Evolutionary conservation across 2,888 invertebrate species (phyloP), one percentile per base, ranked within the genome.

Genomic region (Microplitis manilae): DNA sequence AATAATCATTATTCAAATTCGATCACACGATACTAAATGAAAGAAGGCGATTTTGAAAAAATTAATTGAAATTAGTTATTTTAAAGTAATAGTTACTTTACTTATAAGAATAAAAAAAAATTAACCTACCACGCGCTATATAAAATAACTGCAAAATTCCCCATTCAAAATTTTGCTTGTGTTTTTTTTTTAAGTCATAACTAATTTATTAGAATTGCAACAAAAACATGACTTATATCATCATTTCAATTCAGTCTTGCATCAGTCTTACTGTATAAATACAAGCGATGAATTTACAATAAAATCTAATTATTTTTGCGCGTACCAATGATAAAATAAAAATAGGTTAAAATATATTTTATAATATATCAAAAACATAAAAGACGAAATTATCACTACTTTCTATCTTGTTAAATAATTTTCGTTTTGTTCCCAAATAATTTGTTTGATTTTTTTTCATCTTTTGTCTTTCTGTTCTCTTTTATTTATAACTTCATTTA

Each of bases 261-360:
- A 78, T 83, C 83, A 83, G 83, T 83, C 83, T 83, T 83, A 83
- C 79, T 77, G 80, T 80, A 69, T 77, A 75, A 78, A 79, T 82
- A 75, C 73, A 81, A 80, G 74, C 70, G 65, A 65, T 30, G 13
- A n/a, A 20, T 64, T n/a, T 17, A 50, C 64, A 65, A 71, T 76
- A 73, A 75, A 74, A 68, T 61, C 74, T 76, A 41, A 6, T 41
- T 73, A 15, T 7, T 70, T 65, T 77, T 73, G 8, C 13, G 4
- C 62, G 64, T 72, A 41, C 40, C 59, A 68, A 60, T 62, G 30
- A 30, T 30, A 4, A 62, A 20, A 13, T 60, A 17, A 78, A 79
- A 78, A 41, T 30, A 77, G 73, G 71, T 74, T 5, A 76, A 67
- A 30, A 74, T 9, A 61, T 41, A 5, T 30, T 67, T 67, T 38